Conservation (phyloP, 64 coral and sea anemone species). For the Dendronephthya gigantea region DNA sequence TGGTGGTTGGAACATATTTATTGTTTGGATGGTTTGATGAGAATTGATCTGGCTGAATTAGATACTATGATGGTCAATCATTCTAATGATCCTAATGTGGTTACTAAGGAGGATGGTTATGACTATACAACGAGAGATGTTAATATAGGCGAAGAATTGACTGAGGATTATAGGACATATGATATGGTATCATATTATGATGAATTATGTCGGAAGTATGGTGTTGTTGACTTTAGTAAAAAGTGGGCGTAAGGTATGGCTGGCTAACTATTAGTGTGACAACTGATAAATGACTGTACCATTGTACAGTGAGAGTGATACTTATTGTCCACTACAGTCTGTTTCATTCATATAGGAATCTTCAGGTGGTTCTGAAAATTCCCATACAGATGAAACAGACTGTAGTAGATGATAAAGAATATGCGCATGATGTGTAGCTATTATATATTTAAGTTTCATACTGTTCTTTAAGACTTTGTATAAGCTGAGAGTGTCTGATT, state of each 20-base stretch:
- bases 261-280: no score
- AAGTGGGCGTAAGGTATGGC: background rate
- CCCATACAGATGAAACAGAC: no score
- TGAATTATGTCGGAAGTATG: constrained; percentile 22
- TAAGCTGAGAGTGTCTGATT: no score
- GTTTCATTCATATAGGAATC: no score
- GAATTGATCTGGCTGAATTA: background rate
- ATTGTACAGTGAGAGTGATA: no score
- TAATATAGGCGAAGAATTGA: constrained; percentile 33
- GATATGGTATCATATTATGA: background rate
- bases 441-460: no score
- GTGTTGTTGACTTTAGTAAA: background rate
- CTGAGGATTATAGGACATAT: constrained; percentile 16
- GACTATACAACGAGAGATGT: constrained; percentile 32
- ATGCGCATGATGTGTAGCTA: no score
- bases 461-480: no score
- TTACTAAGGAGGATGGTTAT: constrained; percentile 1
- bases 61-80: constrained; percentile 24
- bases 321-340: no score
- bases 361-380: no score
- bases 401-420: no score
- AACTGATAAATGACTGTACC: no score
- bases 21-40: constrained; percentile 12
- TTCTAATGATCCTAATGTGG: constrained; percentile 7
- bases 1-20: constrained; percentile 18